phyloP scores from a whole-genome alignment of 2,888 invertebrate species.

The Panopea generosa region DNA sequence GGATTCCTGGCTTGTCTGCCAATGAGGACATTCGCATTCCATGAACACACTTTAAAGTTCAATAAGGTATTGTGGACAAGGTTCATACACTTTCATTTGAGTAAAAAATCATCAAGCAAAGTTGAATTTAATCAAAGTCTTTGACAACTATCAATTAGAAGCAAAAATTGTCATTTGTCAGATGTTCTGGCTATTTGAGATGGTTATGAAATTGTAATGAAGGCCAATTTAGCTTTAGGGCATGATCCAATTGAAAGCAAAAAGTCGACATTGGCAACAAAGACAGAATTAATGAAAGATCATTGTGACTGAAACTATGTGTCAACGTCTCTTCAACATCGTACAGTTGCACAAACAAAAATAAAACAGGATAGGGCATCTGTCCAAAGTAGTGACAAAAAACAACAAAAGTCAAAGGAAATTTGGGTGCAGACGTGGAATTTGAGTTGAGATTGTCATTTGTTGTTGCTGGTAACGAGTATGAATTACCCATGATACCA shows the following conservation, averaged over 20 bases:
- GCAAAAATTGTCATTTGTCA: too few relatives aligned
- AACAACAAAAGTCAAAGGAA: conserved; percentile 26
- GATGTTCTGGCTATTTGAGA: not conserved
- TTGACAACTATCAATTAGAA: too few relatives aligned
- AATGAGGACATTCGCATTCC: too few relatives aligned
- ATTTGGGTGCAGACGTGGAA: conserved; percentile 30
- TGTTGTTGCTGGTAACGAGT: conserved; percentile 45
- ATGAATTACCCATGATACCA: conserved; percentile 7
- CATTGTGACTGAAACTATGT: not conserved
- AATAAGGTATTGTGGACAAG: too few relatives aligned
- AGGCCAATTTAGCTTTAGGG: not conserved
- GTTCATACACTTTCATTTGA: too few relatives aligned
- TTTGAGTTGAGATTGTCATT: conserved; percentile 40
- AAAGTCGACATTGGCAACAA: conserved; percentile 16
- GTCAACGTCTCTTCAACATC: conserved; percentile 10
- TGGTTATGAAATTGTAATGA: conserved; percentile 12
- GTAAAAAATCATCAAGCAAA: too few relatives aligned
- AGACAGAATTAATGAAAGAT: conserved; percentile 17
- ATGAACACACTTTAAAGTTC: too few relatives aligned
- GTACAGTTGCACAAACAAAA: conserved; percentile 31
- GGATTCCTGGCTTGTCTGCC: too few relatives aligned
- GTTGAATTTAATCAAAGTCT: too few relatives aligned
- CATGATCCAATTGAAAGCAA: conserved; percentile 11
- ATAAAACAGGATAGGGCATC: conserved; percentile 23
- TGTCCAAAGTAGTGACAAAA: conserved; percentile 21